phyloP scores from a whole-genome alignment of 2,888 invertebrate species.

The Drosophila neotestacea region DNA sequence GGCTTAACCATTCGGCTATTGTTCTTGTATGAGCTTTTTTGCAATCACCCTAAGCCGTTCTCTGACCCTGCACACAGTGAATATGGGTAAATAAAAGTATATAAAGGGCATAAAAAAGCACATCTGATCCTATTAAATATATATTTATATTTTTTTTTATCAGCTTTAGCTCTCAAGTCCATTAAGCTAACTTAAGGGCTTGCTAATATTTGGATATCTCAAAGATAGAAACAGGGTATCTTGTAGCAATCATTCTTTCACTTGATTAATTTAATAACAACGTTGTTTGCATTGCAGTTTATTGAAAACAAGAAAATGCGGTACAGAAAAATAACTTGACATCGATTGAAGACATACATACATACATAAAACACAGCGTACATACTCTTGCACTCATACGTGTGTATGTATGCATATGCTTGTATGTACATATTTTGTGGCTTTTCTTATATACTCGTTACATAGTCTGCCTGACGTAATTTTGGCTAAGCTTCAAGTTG shows the following conservation, averaged over 20 bases:
- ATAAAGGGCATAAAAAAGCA: too few species aligned
- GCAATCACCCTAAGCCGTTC: too few species aligned
- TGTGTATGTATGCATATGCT: background rate
- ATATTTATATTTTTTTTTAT: too few species aligned
- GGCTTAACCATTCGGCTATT: too few species aligned
- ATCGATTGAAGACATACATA: background rate
- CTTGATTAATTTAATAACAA: background rate
- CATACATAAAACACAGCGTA: background rate
- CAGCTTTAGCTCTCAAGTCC: too few species aligned
- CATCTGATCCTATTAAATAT: too few species aligned
- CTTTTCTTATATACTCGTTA: constrained; percentile 27
- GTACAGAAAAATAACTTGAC: background rate
- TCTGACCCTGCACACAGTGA: too few species aligned
- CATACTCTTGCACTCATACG: background rate
- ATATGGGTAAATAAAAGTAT: too few species aligned
- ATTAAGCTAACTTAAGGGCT: background rate
- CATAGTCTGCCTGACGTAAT: constrained; percentile 52
- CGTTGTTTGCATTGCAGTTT: background rate
- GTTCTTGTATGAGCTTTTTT: too few species aligned
- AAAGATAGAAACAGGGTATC: background rate
- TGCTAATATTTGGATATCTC: background rate
- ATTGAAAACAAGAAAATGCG: background rate
- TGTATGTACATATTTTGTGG: constrained; percentile 11
- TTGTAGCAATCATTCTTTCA: background rate
- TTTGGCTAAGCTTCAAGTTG: constrained; percentile 41